Base-by-base conservation (phyloP, 2,113 vertebrate species). In the Cacatua alba region DNA sequence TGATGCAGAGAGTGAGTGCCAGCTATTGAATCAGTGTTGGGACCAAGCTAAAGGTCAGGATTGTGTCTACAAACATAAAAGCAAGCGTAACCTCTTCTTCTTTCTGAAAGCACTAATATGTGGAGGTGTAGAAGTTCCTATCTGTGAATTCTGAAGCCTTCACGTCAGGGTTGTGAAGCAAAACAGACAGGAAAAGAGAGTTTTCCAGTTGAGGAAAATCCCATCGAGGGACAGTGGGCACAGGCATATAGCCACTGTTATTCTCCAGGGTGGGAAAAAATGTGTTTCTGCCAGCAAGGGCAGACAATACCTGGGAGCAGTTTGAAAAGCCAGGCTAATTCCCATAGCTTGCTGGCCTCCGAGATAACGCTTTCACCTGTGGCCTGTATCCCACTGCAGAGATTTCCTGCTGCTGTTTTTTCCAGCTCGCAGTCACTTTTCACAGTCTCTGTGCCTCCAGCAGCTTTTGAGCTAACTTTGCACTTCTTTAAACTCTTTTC, bases 401-500 rank as follows among this genome's bases (percentile, higher is more conserved):
- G 62, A 26, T 65, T 87, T 87, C 81, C 71, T 62, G 46, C 76
- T 60, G 52, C 60, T 95, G 46, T 11, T 67, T 91, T 70, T 81
- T 53, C 79, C 65, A 44, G 17, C 62, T 94, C 57, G 0, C 33
- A 37, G 48, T 79, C 44, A 9, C 37, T 64, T 78, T 79, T 67
- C 57, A 31, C 17, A 25, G 35, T 26, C 59, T 39, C 51, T 81
- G 46, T 81, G 75, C 64, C 41, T 93, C 83, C 91, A 94, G 77
- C 86, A 89, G 72, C 77, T 93, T 96, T 72, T n/a, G 60, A 84
- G 80, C 64, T 64, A 94, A 68, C 80, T 96, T 95, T 87, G 69
- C 44, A 49, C 76, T 88, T 44, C 74, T 78, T 75, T 55, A 78
- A 90, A 95, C 80, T 77, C 75, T 46, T 18, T 39, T 76, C 55